phyloP scores from a whole-genome alignment of 2,888 invertebrate genomes.

The Meganola albula region DNA sequence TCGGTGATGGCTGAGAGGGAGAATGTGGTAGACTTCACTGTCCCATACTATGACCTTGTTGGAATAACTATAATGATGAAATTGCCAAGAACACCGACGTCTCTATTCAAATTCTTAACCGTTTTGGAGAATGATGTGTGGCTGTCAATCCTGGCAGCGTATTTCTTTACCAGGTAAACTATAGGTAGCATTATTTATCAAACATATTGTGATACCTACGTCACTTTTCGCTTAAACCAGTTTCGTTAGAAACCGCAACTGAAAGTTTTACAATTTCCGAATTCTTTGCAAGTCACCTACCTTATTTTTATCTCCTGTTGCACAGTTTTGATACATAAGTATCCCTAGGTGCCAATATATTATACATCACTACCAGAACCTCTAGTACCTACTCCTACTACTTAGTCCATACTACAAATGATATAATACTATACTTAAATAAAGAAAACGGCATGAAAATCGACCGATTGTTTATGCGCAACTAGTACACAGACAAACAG shows the following conservation, averaged over 20 bases:
- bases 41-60: slow-evolving; percentile 98
- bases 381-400: too few species aligned
- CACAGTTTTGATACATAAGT: too few species aligned
- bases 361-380: too few species aligned
- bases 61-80: slow-evolving; percentile 98
- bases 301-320: slow-evolving; percentile 24
- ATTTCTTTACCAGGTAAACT: slow-evolving; percentile 91
- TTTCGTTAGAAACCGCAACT: slow-evolving; percentile 21
- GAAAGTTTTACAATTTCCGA: slow-evolving; percentile 32
- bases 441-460: too few species aligned
- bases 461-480: too few species aligned
- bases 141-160: slow-evolving; percentile 96
- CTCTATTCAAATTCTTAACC: slow-evolving; percentile 96
- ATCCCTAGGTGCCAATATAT: too few species aligned
- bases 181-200: slow-evolving; percentile 35
- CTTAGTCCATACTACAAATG: too few species aligned
- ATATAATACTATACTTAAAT: too few species aligned
- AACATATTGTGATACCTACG: too few species aligned
- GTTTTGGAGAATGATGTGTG: slow-evolving; percentile 97
- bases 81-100: slow-evolving; percentile 91
- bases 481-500: too few species aligned
- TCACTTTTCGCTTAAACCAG: slow-evolving; percentile 34
- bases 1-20: slow-evolving; percentile 98
- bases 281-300: slow-evolving; percentile 32
- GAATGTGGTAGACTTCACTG: slow-evolving; percentile 98